Conservation (phyloP, 2,888 invertebrate species). For the Pseudococcus longispinus region DNA sequence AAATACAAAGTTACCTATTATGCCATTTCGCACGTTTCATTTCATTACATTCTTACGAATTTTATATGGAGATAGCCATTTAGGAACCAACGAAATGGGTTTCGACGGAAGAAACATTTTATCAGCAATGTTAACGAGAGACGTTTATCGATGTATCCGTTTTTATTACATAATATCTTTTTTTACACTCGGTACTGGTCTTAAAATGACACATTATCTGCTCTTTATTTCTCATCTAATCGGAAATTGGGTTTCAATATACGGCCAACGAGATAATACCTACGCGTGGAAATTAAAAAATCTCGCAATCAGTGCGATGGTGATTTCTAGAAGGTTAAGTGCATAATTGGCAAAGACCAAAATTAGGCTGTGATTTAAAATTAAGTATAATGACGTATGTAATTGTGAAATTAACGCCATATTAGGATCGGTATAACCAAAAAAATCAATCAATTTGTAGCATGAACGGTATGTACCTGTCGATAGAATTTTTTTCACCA, state of each 20-base stretch:
- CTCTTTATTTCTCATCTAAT: neutral
- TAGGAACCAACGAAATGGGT: neutral
- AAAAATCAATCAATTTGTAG: neutral
- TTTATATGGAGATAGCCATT: neutral
- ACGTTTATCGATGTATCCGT: neutral
- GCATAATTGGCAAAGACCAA: neutral
- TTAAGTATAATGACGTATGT: neutral
- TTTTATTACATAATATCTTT: neutral
- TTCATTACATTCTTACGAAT: neutral
- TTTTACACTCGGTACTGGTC: neutral
- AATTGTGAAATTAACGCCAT: neutral
- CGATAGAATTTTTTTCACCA: neutral
- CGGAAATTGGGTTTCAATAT: neutral
- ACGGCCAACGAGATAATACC: neutral
- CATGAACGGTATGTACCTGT: neutral
- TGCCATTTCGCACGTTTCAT: neutral
- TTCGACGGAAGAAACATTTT: neutral
- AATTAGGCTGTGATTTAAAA: neutral
- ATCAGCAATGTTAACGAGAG: neutral
- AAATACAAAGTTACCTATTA: no score
- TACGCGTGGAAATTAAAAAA: neutral
- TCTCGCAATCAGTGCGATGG: neutral
- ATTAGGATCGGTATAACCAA: neutral
- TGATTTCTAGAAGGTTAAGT: neutral
- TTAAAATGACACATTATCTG: neutral